These are phyloP conservation scores for Drosophila longiperda DNA, from an alignment of 2,888 invertebrate genomes.

Conservation along the genomic window DNA sequence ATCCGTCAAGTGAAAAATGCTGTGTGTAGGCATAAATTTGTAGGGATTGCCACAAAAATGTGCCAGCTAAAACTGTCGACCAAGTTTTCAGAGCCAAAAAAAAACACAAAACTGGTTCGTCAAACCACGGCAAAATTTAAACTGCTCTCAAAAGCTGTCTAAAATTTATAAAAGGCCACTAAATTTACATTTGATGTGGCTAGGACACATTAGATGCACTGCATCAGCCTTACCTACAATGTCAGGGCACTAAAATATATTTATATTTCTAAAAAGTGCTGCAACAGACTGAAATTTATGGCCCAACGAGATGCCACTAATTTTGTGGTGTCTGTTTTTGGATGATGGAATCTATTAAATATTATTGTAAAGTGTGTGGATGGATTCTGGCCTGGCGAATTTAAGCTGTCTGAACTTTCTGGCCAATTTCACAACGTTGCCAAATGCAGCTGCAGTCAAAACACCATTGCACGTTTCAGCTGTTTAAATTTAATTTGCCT, in stretches of 20 bases:
- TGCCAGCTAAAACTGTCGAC: constrained; percentile 10
- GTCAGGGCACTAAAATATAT: constrained; percentile 25
- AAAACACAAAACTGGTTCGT: neutral
- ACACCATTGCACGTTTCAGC: constrained; percentile 67
- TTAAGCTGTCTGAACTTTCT: constrained; percentile 45
- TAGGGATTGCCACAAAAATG: constrained; percentile 17
- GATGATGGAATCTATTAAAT: constrained; percentile 32
- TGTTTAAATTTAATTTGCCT: constrained; percentile 78
- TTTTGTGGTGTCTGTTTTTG: constrained; percentile 18
- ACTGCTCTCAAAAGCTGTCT: constrained; percentile 42
- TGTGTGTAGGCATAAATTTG: neutral
- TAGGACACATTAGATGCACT: constrained; percentile 21
- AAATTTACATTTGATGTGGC: constrained; percentile 46
- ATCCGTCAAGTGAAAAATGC: neutral
- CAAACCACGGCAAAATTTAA: constrained; percentile 22
- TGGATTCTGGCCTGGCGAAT: constrained; percentile 33
- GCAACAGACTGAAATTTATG: constrained; percentile 30
- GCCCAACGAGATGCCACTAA: neutral
- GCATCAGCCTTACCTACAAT: constrained; percentile 17
- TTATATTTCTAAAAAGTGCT: constrained; percentile 2
- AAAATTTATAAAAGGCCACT: constrained; percentile 63
- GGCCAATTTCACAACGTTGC: constrained; percentile 46
- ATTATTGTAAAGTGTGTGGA: constrained; percentile 37
- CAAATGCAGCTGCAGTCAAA: constrained; percentile 45
- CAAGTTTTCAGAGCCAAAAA: constrained; percentile 7